Evolutionary conservation across 2,888 invertebrate genomes (phyloP).

Genomic region (Venusia cambrica): DNA sequence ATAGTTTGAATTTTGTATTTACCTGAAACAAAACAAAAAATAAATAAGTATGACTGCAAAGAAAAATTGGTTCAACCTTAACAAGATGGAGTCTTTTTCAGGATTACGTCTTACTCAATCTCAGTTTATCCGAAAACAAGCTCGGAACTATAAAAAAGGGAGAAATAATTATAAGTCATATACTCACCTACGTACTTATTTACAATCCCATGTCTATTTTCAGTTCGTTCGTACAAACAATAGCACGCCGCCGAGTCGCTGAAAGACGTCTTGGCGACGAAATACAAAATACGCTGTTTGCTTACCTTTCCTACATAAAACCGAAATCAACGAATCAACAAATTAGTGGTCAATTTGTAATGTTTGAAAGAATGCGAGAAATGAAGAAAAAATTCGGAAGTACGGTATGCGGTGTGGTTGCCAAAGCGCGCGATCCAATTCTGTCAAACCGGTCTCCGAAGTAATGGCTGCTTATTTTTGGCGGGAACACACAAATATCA

Average conservation of each 20-base stretch:
- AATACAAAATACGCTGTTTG: too few species aligned
- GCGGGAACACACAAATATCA: conserved; percentile 62
- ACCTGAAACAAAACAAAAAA: conserved; percentile 25
- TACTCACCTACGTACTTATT: too few species aligned
- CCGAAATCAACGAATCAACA: conserved; percentile 27
- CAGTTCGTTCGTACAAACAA: conserved; percentile 10
- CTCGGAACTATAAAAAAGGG: too few species aligned
- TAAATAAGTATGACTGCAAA: conserved; percentile 9
- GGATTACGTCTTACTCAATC: too few species aligned
- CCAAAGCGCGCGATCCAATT: conserved; percentile 65
- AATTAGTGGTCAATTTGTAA: conserved; percentile 39
- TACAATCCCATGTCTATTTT: conserved; percentile 4
- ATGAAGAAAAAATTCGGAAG: conserved; percentile 29
- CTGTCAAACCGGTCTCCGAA: conserved; percentile 65
- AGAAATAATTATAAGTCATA: too few species aligned
- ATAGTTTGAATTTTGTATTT: conserved; percentile 9
- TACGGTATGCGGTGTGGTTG: conserved; percentile 38
- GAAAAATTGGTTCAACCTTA: too few species aligned
- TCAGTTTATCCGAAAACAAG: too few species aligned
- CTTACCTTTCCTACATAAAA: too few species aligned
- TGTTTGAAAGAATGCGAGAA: conserved; percentile 20
- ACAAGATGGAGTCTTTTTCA: too few species aligned
- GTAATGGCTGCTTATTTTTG: conserved; percentile 71
- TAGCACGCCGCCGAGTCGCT: conserved; percentile 6
- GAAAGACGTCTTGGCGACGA: conserved; percentile 23